A percentile compares a stretch with the other conserved stretches of the same genome.
Conservation (phyloP, 1,140 invertebrate genomes). For the Drosophila kurseongensis region DNA sequence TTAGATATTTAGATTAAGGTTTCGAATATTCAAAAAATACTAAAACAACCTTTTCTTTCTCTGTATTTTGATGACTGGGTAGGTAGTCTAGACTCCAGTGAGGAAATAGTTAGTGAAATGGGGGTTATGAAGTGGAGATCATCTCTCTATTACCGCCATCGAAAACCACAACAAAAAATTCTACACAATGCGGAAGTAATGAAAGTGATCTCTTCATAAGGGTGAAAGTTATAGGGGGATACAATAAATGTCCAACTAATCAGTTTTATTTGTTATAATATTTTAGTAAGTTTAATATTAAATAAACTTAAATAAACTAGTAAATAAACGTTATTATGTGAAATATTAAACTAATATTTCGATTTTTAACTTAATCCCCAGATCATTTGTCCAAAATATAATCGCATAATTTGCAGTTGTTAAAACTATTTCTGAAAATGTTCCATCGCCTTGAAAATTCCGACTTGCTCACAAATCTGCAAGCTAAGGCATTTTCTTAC, state of each 20-base stretch:
- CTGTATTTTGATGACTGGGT: conserved; percentile 1
- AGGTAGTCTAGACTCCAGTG: conserved; percentile 20
- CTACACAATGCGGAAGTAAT: conserved; percentile 31
- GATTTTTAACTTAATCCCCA: too few species aligned
- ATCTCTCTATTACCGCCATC: conserved; percentile 21
- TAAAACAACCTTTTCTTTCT: neutral
- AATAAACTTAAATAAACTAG: too few species aligned
- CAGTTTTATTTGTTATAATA: neutral
- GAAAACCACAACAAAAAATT: conserved; percentile 25
- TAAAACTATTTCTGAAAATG: neutral
- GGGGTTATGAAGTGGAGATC: conserved; percentile 16
- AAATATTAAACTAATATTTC: too few species aligned
- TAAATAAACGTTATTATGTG: too few species aligned
- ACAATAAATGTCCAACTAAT: neutral
- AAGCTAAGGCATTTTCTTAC: conserved; percentile 26
- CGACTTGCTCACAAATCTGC: conserved; percentile 13
- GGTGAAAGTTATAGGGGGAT: conserved; percentile 7
- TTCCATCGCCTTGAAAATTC: conserved; percentile 11
- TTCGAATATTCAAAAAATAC: too few species aligned
- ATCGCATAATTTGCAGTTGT: neutral
- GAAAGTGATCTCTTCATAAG: conserved; percentile 26
- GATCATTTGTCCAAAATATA: neutral
- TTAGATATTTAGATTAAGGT: too few species aligned
- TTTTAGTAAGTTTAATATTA: too few species aligned
- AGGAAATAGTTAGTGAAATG: conserved; percentile 1